These are phyloP conservation scores for Theropithecus gelada DNA, from an alignment of 2,113 vertebrate genomes.

Conservation along the genomic window DNA sequence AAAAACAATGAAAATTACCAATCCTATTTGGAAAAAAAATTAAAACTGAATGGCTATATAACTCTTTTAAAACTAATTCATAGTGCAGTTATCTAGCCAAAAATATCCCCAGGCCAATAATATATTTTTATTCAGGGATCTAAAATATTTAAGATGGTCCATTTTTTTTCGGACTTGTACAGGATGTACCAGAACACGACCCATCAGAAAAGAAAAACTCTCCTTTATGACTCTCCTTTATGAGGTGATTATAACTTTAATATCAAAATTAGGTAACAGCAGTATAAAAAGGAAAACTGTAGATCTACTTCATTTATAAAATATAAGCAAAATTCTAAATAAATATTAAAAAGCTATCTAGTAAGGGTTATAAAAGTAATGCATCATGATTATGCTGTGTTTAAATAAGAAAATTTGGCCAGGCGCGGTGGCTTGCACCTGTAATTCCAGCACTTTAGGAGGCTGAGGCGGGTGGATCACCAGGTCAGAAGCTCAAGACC, in stretches of 20 bases:
- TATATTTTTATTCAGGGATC: background rate
- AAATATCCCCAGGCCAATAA: background rate
- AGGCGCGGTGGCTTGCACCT: too few relatives aligned
- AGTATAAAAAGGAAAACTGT: background rate
- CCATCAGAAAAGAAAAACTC: background rate
- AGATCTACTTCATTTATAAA: background rate
- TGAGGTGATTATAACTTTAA: background rate
- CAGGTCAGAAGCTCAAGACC: too few relatives aligned
- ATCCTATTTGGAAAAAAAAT: background rate
- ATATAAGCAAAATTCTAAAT: background rate
- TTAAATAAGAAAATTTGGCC: background rate
- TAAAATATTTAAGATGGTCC: background rate
- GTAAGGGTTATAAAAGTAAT: background rate
- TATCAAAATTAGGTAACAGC: background rate
- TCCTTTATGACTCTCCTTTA: background rate
- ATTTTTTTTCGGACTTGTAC: background rate
- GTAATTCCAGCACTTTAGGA: too few relatives aligned
- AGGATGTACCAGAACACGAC: background rate
- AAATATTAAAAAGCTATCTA: background rate
- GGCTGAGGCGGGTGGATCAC: too few relatives aligned
- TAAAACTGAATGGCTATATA: background rate
- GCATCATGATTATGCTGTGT: background rate
- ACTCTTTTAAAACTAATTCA: background rate
- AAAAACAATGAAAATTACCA: background rate
- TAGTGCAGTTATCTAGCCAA: background rate